Evolutionary conservation across 1,140 invertebrate genomes (phyloP), one percentile per base, ranked within the genome.

Genomic region (Drosophila subobscura): DNA sequence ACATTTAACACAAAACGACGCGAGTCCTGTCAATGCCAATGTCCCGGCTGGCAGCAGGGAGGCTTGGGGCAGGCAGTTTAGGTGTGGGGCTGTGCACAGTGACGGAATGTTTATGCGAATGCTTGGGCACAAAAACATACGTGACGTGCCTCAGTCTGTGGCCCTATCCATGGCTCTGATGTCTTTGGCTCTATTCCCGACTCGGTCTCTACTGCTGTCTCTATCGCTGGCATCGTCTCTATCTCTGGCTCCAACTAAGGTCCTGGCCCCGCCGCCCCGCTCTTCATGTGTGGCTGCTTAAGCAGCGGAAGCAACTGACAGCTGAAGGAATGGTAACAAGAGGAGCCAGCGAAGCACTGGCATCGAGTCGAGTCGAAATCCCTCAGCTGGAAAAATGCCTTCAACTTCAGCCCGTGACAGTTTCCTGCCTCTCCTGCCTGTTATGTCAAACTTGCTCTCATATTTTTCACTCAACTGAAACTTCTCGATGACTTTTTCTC

Each of bases 121-220:
- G 83, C 83, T 79, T 88, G 75, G 71, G 84, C 84, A 72, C 72
- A 88, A 89, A 88, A 83, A 88, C 83, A 88, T 88, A 88, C 83
- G 78, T 88, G 83, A 79, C 78, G 57, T 76, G 78, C 73, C 81
- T 63, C 56, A 52, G 41, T 49, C 44, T 49, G 33, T 16, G 7
- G 25, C 7, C 50, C 42, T 37, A 37, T 46, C 44, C 45, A 33
- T 22, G 7, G 40, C 7, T 41, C 42, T 41, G 22, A 40, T 54
- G 49, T 22, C 42, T 37, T 45, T 25, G 55, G 20, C 6, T 8
- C 54, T 27, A 16, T 41, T 20, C 20, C 14, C 25, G 53, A 8
- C 27, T 46, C 54, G n/a, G 2, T 4, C 41, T n/a, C 7, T 40
- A n/a, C 29, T 4, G n/a, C 54, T 54, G 16, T 25, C 37, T 27